Conservation (phyloP, 2,888 invertebrate species). For the Xestobium rufovillosum region DNA sequence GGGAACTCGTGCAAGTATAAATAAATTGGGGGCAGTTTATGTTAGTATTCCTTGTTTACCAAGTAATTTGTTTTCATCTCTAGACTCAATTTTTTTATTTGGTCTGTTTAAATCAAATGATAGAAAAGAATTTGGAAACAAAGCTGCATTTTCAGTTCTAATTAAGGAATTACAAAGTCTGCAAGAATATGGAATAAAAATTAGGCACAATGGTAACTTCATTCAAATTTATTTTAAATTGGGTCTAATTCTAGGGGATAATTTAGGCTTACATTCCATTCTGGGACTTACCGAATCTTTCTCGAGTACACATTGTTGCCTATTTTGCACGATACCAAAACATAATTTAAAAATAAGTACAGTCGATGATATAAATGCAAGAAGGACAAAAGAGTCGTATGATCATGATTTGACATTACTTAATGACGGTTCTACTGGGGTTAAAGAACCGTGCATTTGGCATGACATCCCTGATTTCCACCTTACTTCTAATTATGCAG, state of each 20-base stretch:
- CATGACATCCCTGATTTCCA: conserved; percentile 8
- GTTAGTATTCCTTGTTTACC: conserved; percentile 8
- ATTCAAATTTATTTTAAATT: neutral
- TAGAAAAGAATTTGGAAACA: conserved; percentile 12
- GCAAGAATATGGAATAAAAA: neutral
- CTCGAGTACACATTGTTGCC: neutral
- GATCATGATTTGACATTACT: neutral
- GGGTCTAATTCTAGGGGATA: neutral
- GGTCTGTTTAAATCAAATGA: conserved; percentile 11
- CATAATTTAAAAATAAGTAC: conserved; percentile 6
- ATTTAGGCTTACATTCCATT: conserved; percentile 1
- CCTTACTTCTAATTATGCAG: conserved; percentile 3
- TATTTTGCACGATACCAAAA: conserved; percentile 6
- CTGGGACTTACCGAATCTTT: neutral
- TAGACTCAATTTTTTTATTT: conserved; percentile 14
- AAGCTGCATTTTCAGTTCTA: conserved; percentile 4
- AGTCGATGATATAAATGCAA: too few relatives aligned
- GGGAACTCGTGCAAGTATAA: conserved; percentile 9
- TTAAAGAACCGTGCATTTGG: conserved; percentile 12
- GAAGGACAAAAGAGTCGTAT: conserved; percentile 4
- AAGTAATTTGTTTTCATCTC: conserved; percentile 6
- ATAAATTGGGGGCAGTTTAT: conserved; percentile 15
- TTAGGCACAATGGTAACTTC: neutral
- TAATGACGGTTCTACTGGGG: conserved; percentile 5
- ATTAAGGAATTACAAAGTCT: neutral